These are phyloP conservation scores for Agelas oroides DNA, from an alignment of 37 sponge, comb jelly and placozoan genomes.

Conservation along the genomic window DNA sequence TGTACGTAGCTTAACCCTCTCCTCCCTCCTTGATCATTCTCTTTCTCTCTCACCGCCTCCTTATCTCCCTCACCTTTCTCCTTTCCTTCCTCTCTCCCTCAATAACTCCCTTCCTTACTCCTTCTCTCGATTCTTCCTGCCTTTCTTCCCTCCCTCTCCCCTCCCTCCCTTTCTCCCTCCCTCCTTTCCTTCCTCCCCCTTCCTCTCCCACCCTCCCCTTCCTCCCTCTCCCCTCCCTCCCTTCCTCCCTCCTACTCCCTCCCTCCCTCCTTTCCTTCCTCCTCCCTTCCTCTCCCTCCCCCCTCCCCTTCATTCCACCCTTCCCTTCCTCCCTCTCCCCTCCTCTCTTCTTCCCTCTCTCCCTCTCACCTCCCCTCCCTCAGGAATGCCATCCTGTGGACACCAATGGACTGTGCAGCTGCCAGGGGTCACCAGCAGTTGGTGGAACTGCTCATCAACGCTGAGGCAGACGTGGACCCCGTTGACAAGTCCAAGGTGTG, in stretches of 20 bases:
- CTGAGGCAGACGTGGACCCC: slow-evolving; percentile 74
- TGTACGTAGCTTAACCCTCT: neutral
- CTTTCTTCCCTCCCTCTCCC: neutral
- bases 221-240: too few species aligned
- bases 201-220: slow-evolving; percentile 26
- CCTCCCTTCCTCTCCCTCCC: slow-evolving; percentile 67
- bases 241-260: neutral
- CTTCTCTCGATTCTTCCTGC: too few species aligned
- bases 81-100: neutral
- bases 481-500: slow-evolving; percentile 64
- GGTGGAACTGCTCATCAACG: slow-evolving; percentile 63
- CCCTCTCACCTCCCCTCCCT: neutral
- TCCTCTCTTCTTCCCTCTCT: too few species aligned
- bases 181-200: slow-evolving; percentile 26
- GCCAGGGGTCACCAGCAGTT: slow-evolving; percentile 45
- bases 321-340: too few species aligned
- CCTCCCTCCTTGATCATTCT: neutral
- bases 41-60: neutral
- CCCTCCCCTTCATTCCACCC: slow-evolving; percentile 17
- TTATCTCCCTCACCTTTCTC: neutral
- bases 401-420: slow-evolving; percentile 88
- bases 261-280: neutral
- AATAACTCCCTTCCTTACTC: too few species aligned
- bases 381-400: slow-evolving; percentile 80
- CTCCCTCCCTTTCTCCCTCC: neutral